Conservation (phyloP, 1,140 invertebrate species). For the Augochlora pura region DNA sequence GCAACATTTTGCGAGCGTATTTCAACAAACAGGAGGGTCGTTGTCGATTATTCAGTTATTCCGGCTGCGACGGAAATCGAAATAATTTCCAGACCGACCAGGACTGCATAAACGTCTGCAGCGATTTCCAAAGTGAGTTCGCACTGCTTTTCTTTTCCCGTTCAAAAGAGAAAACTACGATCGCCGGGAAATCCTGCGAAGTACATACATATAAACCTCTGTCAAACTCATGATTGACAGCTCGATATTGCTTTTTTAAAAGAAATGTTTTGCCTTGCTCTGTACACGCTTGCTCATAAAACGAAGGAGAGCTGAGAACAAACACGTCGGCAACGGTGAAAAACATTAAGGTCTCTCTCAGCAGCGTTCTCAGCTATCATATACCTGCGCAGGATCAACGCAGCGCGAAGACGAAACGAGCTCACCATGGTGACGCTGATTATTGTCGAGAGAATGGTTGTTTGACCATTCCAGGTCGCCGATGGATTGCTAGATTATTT, state of each 20-base stretch:
- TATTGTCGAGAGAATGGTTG: neutral
- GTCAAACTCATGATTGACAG: neutral
- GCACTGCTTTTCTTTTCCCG: no score
- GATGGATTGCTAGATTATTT: neutral
- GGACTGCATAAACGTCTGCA: slow-evolving; percentile 82
- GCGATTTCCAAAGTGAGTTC: slow-evolving; percentile 73
- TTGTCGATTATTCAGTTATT: slow-evolving; percentile 88
- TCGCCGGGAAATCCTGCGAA: no score
- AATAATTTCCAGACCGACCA: slow-evolving; percentile 86
- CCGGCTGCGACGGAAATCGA: slow-evolving; percentile 87
- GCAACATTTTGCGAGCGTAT: slow-evolving; percentile 85
- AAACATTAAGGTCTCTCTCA: slow-evolving; percentile 78
- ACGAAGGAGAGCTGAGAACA: slow-evolving; percentile 77
- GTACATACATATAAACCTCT: no score
- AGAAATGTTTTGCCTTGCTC: slow-evolving; percentile 26
- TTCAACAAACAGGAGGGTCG: slow-evolving; percentile 84
- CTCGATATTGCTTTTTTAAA: neutral
- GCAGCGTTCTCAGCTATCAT: slow-evolving; percentile 77
- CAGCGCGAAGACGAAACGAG: slow-evolving; percentile 72
- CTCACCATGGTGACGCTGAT: slow-evolving; percentile 71
- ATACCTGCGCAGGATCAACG: slow-evolving; percentile 72
- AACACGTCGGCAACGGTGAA: slow-evolving; percentile 72
- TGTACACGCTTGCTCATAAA: slow-evolving; percentile 62
- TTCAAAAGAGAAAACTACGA: no score
- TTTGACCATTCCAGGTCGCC: neutral